phyloP scores from a whole-genome alignment of 1,140 invertebrate species.

The Calephelis virginiensis region DNA sequence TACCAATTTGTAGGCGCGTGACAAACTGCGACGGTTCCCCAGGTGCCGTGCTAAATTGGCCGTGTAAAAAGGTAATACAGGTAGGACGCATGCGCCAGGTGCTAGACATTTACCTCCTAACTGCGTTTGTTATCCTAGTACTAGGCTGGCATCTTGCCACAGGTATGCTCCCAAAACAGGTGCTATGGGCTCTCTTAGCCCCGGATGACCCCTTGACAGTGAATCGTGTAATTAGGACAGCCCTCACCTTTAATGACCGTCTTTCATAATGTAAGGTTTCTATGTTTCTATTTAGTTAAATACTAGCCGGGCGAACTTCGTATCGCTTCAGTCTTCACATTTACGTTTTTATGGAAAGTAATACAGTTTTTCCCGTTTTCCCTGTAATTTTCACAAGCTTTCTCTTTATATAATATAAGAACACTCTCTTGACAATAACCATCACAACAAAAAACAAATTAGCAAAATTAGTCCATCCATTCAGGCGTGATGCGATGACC shows the following conservation, averaged over 20 bases:
- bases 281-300: too few species aligned
- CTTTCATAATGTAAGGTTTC: not conserved
- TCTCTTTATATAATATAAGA: too few species aligned
- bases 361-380: too few species aligned
- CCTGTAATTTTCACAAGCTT: too few species aligned
- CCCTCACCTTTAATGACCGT: slow-evolving; percentile 13
- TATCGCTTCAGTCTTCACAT: too few species aligned
- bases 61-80: slow-evolving; percentile 58
- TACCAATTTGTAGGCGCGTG: slow-evolving; percentile 21
- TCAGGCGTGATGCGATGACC: too few species aligned
- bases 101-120: slow-evolving; percentile 43
- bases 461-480: too few species aligned
- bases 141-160: slow-evolving; percentile 77
- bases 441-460: too few species aligned
- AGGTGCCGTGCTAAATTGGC: slow-evolving; percentile 40
- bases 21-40: slow-evolving; percentile 8
- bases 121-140: slow-evolving; percentile 60
- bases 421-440: too few species aligned
- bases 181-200: slow-evolving; percentile 52
- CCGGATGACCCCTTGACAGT: slow-evolving; percentile 43
- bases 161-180: slow-evolving; percentile 73
- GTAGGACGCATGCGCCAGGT: slow-evolving; percentile 67
- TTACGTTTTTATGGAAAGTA: too few species aligned
- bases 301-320: too few species aligned
- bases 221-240: slow-evolving; percentile 28